Percentiles rank a stretch among this genome's conserved stretches.
phyloP scores from a whole-genome alignment of 2,113 vertebrate species.

The Heterotis niloticus region DNA sequence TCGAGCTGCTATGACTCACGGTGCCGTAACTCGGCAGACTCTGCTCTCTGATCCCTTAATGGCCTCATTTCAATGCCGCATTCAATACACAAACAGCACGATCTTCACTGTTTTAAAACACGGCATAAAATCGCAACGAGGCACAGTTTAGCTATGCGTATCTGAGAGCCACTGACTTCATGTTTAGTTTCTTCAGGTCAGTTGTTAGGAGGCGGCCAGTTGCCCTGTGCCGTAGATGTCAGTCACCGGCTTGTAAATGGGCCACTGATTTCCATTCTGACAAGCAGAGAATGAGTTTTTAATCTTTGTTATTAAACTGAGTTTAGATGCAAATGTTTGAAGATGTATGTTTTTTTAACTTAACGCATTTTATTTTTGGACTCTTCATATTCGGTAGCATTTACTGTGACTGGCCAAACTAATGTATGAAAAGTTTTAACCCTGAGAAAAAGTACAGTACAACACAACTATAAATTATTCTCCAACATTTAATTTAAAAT shows the following conservation, averaged over 20 bases:
- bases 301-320: background rate
- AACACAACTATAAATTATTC: no score
- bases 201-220: background rate
- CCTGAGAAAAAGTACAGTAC: background rate
- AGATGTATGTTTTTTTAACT: background rate
- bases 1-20: conserved; percentile 48
- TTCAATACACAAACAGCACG: conserved; percentile 31
- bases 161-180: background rate
- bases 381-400: no score
- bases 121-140: conserved; percentile 40
- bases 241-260: conserved; percentile 4
- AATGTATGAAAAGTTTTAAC: no score
- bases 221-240: background rate
- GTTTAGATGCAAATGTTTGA: background rate
- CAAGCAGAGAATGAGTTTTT: background rate
- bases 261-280: conserved; percentile 7
- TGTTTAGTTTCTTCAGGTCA: background rate
- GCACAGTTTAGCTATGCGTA: background rate
- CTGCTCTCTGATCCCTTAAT: conserved; percentile 42
- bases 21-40: conserved; percentile 37
- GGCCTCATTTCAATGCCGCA: conserved; percentile 46
- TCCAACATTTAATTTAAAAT: no score
- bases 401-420: no score
- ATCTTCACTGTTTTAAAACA: conserved; percentile 41
- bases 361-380: no score